Base-by-base conservation (phyloP, 1,140 invertebrate species). In the Anthonomus grandis region DNA sequence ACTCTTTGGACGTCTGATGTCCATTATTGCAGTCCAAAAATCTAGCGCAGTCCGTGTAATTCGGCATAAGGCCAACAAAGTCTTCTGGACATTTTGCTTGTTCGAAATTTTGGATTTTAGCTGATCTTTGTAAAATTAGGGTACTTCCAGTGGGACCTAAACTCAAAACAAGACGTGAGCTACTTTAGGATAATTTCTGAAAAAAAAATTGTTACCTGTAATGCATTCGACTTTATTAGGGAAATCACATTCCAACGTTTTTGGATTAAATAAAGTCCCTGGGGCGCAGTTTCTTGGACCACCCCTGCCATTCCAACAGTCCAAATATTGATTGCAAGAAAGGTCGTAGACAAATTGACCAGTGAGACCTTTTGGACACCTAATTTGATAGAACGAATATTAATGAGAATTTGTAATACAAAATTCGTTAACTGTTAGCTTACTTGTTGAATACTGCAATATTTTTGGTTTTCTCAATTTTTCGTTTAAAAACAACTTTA, bases 321-420 rank as follows among this genome's bases (percentile, higher is more conserved):
- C 86, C 6, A 87, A 75, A 68, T 82, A 89, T 59, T 84, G 82
- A 60, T 80, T 78, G 46, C 86, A 89, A 60, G 86, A 81, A 0
- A 76, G 69, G 0, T 76, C 76, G 67, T 84, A 84, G 0, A 82
- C 74, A 54, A 81, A 82, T 38, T 77, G 70, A 0, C 85, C 85
- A 0, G 77, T 81, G 3, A 75, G 75, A 22, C 74, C 72, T 10
- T 64, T 18, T 2, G 83, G 82, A 64, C 84, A 86, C n/a, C 57
- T 57, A 23, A 45, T n/a, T n/a, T n/a, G n/a, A n/a, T n/a, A n/a
- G n/a, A n/a, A n/a, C n/a, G n/a, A 45, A 54, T 41, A 3, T 18
- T 9, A 15, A n/a, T 41, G 17, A 9, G 1, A 15, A 48, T 39
- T 39, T 39, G 8, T 23, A 25, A 45, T 22, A 31, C 6, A 48